Evolutionary conservation across 23 tunicate genomes (phyloP).

Genomic region (Botrylloides violaceus): DNA sequence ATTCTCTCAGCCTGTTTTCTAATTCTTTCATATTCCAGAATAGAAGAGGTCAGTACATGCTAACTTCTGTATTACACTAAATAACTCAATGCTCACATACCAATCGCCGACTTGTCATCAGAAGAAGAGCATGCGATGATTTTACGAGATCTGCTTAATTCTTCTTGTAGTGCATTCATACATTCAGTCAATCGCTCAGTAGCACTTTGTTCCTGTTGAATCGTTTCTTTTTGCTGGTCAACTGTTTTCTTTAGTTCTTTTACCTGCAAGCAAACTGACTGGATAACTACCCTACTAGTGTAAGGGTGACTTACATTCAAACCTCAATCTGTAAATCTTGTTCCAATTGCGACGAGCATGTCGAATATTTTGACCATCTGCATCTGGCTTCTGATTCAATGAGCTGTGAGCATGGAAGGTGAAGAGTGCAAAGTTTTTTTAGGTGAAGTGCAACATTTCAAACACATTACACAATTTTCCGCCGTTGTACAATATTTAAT

Average conservation of each 20-base stretch:
- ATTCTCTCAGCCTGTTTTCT: neutral
- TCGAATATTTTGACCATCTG: neutral
- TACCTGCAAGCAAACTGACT: neutral
- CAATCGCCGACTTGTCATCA: neutral
- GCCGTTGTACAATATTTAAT: no score
- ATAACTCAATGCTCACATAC: neutral
- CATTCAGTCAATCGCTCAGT: neutral
- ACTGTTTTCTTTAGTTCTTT: neutral
- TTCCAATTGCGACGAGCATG: neutral
- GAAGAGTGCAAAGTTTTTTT: no score
- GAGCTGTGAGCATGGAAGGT: no score
- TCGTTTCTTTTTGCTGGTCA: neutral
- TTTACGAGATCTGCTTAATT: neutral
- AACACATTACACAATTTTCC: no score
- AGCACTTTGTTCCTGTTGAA: neutral
- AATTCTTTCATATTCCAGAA: neutral
- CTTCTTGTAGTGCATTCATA: neutral
- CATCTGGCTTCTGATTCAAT: neutral
- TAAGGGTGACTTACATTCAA: no score
- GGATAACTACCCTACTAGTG: neutral
- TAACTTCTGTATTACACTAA: neutral
- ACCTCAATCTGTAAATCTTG: neutral
- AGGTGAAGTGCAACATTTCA: no score
- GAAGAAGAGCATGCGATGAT: neutral
- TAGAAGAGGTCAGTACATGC: no score